Evolutionary conservation across 2,113 vertebrate genomes (phyloP).

Genomic region (Podiceps cristatus): DNA sequence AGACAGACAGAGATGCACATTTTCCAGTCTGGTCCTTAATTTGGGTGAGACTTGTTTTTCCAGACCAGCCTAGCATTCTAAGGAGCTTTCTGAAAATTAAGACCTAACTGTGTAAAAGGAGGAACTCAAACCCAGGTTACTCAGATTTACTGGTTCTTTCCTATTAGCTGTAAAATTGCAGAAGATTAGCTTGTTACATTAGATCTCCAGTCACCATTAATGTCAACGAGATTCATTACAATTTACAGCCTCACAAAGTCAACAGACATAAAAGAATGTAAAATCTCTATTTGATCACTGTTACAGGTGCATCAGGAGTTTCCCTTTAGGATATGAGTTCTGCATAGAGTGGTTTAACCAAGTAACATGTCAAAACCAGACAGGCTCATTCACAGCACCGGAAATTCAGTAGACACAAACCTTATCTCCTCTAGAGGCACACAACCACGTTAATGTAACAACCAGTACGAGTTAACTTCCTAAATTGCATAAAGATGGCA

Average conservation of each 20-base stretch:
- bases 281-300: background rate
- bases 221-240: background rate
- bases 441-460: background rate
- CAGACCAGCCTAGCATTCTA: background rate
- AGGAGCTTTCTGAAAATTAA: background rate
- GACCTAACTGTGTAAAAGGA: background rate
- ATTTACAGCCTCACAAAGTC: background rate
- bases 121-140: background rate
- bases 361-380: accelerated
- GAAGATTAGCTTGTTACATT: background rate
- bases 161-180: background rate
- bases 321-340: background rate
- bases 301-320: background rate
- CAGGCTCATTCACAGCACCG: background rate
- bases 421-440: background rate
- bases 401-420: background rate
- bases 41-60: background rate
- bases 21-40: background rate
- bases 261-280: background rate
- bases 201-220: background rate
- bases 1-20: background rate
- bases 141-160: background rate
- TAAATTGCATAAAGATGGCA: background rate
- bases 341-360: background rate
- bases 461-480: background rate